Base-by-base conservation (phyloP, 1,140 invertebrate genomes). In the Psilanteris sp. region DNA sequence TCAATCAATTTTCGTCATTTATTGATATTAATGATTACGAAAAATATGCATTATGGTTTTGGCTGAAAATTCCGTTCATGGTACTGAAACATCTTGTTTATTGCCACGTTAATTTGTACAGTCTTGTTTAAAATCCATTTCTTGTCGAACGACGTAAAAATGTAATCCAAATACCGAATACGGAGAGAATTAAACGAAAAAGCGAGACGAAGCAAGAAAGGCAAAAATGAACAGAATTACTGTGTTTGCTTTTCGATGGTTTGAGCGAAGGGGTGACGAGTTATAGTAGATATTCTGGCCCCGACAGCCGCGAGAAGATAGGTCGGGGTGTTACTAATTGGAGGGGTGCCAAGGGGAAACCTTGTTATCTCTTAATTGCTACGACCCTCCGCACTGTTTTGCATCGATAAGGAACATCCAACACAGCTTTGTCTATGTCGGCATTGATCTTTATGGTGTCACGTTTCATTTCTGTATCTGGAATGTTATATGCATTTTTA, bases 341-440 rank as follows among this genome's bases (percentile, higher is more conserved):
- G 85, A 85, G 84, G 84, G 86, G 86, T 79, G 79, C 73, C 80
- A 78, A 82, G 82, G 80, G 80, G 81, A 81, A 87, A 88, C 84
- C 86, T 88, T 88, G 87, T 88, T 88, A 88, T 88, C 86, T 88
- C 85, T 88, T 88, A 88, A 88, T 88, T 88, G 85, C 87, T 87
- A 83, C 85, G 79, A 85, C 83, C 85, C 85, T 86, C 80, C 78
- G 71, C 77, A 72, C 82, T 87, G 82, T 88, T 88, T 87, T 88
- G 85, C 87, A 88, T 88, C 83, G 86, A 86, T 84, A 87, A 87
- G 85, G 54, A 75, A 67, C 68, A 64, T 22, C 16, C 55, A 57
- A 46, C 57, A 27, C 8, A 26, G 26, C 62, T 73, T 77, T 73
- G 36, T 78, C 62, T 68, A 32, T 67, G 24, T 7, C 14, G 27